A percentile compares a stretch with the other conserved stretches of the same genome.
Evolutionary conservation across 2,797 vertebrate species (phyloP).

Genomic region (Melanogrammus aeglefinus): DNA sequence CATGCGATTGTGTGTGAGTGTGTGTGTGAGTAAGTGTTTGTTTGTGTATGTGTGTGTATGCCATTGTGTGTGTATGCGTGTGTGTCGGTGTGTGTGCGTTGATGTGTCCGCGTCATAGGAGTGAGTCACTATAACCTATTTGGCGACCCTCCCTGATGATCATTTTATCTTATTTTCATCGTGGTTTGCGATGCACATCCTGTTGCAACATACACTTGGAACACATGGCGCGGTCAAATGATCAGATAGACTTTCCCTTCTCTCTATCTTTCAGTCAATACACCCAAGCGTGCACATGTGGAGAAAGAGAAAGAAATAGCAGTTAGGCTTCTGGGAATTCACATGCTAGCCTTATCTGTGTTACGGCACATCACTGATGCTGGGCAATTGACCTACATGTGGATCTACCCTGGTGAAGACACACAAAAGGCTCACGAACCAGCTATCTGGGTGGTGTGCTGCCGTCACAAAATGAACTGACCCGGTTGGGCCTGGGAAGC

Average conservation of each 20-base stretch:
- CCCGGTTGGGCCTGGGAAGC: too few species aligned
- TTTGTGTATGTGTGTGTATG: too few species aligned
- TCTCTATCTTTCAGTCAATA: not conserved
- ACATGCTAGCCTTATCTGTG: not conserved
- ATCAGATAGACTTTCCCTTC: not conserved
- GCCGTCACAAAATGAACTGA: too few species aligned
- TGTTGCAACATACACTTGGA: slow-evolving; percentile 25
- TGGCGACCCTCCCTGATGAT: slow-evolving; percentile 17
- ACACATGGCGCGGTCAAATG: not conserved
- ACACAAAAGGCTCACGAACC: too few species aligned
- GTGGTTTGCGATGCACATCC: slow-evolving; percentile 42
- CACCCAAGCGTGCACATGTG: not conserved
- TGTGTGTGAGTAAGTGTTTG: not conserved
- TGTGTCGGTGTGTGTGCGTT: not conserved
- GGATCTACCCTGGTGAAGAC: not conserved
- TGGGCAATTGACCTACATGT: not conserved
- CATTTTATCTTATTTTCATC: slow-evolving; percentile 40
- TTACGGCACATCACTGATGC: not conserved
- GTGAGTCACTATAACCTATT: slow-evolving; percentile 18
- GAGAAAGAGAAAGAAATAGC: not conserved
- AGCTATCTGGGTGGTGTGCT: too few species aligned
- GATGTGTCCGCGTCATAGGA: not conserved
- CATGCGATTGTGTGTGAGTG: too few species aligned
- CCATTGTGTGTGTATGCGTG: not conserved
- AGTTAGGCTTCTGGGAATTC: not conserved